Evolutionary conservation across 1,140 invertebrate genomes (phyloP).

Genomic region (Hetaerina americana): DNA sequence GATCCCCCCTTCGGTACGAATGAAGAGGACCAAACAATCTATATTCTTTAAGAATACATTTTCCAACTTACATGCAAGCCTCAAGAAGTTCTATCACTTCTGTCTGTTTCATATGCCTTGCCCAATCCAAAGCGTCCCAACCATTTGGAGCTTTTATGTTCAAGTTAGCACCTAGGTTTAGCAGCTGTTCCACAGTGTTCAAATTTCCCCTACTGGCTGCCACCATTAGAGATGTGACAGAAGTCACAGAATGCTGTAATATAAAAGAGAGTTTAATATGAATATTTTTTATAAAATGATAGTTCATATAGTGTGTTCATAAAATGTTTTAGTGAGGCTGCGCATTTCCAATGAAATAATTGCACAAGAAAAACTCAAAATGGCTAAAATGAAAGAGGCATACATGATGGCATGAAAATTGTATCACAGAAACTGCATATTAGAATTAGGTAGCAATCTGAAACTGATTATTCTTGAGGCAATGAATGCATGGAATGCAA

Average conservation of each 20-base stretch:
- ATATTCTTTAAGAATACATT: constrained; percentile 2
- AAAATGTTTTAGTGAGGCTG: no score
- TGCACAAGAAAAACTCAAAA: no score
- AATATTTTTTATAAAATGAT: constrained; percentile 4
- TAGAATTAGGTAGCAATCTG: no score
- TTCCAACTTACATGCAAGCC: constrained; percentile 30
- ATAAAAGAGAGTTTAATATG: constrained; percentile 13
- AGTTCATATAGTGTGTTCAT: not conserved
- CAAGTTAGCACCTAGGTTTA: constrained; percentile 56
- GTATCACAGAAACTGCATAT: no score
- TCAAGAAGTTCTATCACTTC: constrained; percentile 41
- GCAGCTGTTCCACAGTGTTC: constrained; percentile 48
- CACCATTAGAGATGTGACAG: constrained; percentile 61
- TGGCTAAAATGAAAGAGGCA: no score
- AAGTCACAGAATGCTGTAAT: constrained; percentile 48
- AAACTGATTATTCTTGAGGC: no score
- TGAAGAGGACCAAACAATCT: constrained; percentile 1
- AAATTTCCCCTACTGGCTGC: constrained; percentile 52
- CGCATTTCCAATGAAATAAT: no score
- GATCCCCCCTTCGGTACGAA: no score
- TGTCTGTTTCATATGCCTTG: constrained; percentile 43
- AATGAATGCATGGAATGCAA: no score
- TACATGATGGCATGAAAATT: no score
- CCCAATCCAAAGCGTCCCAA: constrained; percentile 62
- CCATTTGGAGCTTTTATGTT: constrained; percentile 49